A percentile compares a stretch with the other conserved stretches of the same genome.
Evolutionary conservation across 2,888 invertebrate species (phyloP).

Genomic region (Sepiola atlantica): DNA sequence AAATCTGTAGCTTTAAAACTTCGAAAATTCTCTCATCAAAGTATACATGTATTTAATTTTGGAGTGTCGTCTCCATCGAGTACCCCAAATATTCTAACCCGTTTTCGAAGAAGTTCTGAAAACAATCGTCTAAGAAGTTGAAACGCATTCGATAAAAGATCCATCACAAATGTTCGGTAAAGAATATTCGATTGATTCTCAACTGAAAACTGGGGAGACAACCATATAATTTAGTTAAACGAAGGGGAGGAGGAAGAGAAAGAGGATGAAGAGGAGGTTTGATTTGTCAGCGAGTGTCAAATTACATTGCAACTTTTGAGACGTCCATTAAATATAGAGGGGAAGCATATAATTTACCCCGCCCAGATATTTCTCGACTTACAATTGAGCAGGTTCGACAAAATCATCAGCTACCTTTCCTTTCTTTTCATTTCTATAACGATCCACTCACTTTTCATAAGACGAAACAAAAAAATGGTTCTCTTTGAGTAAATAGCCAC

Average conservation of each 20-base stretch:
- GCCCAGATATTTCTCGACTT: slow-evolving; percentile 23
- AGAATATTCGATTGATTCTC: slow-evolving; percentile 10
- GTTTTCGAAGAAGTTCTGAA: not conserved
- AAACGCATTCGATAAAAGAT: not conserved
- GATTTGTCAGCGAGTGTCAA: slow-evolving; percentile 32
- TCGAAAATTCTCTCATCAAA: not conserved
- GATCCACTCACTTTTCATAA: slow-evolving; percentile 32
- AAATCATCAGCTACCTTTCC: slow-evolving; percentile 20
- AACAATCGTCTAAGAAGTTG: not conserved
- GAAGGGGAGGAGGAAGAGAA: not conserved
- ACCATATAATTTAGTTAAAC: slow-evolving; percentile 23
- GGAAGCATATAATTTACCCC: slow-evolving; percentile 32
- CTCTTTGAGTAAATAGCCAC: slow-evolving; percentile 12
- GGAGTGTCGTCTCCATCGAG: not conserved
- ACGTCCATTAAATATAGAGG: slow-evolving; percentile 32
- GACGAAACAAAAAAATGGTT: not conserved
- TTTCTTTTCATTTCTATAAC: not conserved
- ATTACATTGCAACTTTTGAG: slow-evolving; percentile 32
- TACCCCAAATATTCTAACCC: not conserved
- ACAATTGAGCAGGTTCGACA: slow-evolving; percentile 32
- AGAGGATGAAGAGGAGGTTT: not conserved
- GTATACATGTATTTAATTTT: not conserved
- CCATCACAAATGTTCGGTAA: not conserved
- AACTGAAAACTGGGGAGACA: not conserved
- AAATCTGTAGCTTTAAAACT: not conserved